Conservation (phyloP, 2,797 vertebrate genomes). For the Hydrophis major region DNA sequence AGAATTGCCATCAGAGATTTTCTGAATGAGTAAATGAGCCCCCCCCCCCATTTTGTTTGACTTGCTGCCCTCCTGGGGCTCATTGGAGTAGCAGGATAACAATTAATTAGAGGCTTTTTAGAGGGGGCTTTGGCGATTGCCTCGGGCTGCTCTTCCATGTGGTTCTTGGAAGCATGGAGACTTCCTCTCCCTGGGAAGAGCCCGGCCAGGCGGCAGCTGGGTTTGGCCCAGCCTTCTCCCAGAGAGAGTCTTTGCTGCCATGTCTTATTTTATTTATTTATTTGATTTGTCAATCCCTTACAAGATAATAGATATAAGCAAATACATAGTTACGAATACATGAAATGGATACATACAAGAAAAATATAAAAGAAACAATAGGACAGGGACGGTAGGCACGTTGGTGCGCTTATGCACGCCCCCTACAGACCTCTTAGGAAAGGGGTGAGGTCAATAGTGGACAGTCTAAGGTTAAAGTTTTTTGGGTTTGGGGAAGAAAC, state of each 20-base stretch:
- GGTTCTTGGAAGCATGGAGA: constrained; percentile 76
- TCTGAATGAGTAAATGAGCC: constrained; percentile 71
- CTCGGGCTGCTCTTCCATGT: constrained; percentile 74
- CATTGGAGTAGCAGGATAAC: constrained; percentile 80
- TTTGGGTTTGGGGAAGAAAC: too few relatives aligned
- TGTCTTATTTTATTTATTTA: constrained; percentile 29
- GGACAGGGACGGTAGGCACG: too few relatives aligned
- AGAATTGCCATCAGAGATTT: constrained; percentile 66
- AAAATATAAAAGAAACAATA: too few relatives aligned
- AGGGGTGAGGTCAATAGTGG: too few relatives aligned
- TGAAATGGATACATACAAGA: too few relatives aligned
- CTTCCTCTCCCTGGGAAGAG: constrained; percentile 63
- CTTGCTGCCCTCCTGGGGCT: constrained; percentile 73
- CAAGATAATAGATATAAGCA: too few relatives aligned
- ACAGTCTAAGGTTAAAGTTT: too few relatives aligned
- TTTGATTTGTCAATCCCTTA: too few relatives aligned
- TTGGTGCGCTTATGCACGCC: too few relatives aligned
- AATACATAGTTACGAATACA: too few relatives aligned
- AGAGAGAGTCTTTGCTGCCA: constrained; percentile 78
- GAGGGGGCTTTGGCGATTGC: constrained; percentile 78
- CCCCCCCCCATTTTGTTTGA: constrained; percentile 67
- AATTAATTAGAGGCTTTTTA: constrained; percentile 82
- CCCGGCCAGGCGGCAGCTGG: constrained; percentile 58
- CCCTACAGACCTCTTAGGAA: too few relatives aligned
- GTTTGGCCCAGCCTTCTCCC: constrained; percentile 72